phyloP scores from a whole-genome alignment of 1,140 invertebrate genomes.

The Glomeris maerens region DNA sequence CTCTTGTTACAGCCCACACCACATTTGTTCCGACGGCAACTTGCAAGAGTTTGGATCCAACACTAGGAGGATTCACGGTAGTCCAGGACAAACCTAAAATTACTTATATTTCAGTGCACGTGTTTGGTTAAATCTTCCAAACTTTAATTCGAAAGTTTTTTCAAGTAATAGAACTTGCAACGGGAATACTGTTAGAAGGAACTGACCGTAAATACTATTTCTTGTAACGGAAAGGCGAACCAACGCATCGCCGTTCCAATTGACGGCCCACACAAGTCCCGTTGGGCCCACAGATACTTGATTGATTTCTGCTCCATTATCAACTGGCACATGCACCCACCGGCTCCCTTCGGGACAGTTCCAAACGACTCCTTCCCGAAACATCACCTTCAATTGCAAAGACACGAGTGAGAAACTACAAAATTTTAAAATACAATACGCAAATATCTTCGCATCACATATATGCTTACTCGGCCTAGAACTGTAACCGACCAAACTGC shows the following conservation, averaged over 20 bases:
- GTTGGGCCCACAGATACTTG: slow-evolving; percentile 68
- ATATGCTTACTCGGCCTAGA: slow-evolving; percentile 54
- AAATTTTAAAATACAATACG: background rate
- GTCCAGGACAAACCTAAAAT: too few relatives aligned
- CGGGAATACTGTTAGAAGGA: too few relatives aligned
- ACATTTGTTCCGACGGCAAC: slow-evolving; percentile 67
- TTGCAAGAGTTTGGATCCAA: slow-evolving; percentile 49
- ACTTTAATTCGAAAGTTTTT: too few relatives aligned
- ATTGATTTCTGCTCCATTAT: slow-evolving; percentile 58
- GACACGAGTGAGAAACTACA: slow-evolving; percentile 8
- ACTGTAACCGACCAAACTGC: slow-evolving; percentile 83
- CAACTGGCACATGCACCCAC: slow-evolving; percentile 61
- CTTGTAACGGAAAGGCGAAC: slow-evolving; percentile 60
- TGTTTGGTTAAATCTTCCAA: too few relatives aligned
- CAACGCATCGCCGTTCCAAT: slow-evolving; percentile 62
- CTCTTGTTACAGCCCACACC: slow-evolving; percentile 72
- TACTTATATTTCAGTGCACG: too few relatives aligned
- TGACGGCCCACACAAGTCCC: slow-evolving; percentile 67
- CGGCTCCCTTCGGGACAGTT: slow-evolving; percentile 65
- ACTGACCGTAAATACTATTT: slow-evolving; percentile 49
- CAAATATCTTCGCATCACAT: too few relatives aligned
- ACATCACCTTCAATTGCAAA: slow-evolving; percentile 57
- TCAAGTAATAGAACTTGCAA: too few relatives aligned
- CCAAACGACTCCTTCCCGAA: slow-evolving; percentile 57
- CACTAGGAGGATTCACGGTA: slow-evolving; percentile 56